Evolutionary conservation across 2,113 vertebrate species (phyloP).

Genomic region (Toxotes chatareus): DNA sequence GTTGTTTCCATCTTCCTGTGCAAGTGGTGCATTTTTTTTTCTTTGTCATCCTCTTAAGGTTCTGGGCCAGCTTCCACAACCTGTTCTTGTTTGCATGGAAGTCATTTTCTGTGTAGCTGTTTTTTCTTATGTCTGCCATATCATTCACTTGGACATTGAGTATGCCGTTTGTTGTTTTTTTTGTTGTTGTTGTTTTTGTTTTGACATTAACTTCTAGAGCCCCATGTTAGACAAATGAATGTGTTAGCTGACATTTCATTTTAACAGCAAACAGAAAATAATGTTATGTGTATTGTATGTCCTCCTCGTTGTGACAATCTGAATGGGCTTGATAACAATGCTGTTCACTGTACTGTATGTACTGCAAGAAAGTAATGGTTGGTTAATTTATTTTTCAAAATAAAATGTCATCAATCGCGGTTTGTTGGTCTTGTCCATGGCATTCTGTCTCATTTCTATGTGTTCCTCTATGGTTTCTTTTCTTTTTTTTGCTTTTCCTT

Average conservation of each 20-base stretch:
- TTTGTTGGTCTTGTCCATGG: constrained; percentile 75
- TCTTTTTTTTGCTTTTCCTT: not conserved
- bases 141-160: constrained; percentile 60
- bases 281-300: constrained; percentile 42
- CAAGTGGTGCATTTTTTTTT: constrained; percentile 39
- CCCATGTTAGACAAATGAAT: constrained; percentile 50
- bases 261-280: constrained; percentile 11
- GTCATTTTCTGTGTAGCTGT: constrained; percentile 52
- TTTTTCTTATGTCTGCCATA: constrained; percentile 60
- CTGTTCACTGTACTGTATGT: constrained; percentile 59
- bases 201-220: constrained; percentile 25
- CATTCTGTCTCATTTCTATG: constrained; percentile 66
- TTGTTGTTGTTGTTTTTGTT: not conserved
- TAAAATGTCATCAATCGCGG: constrained; percentile 80
- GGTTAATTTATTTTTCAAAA: constrained; percentile 75
- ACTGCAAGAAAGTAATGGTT: constrained; percentile 57
- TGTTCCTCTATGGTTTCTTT: constrained; percentile 53
- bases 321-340: constrained; percentile 48
- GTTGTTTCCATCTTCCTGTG: constrained; percentile 62
- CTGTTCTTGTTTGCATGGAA: constrained; percentile 70
- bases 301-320: constrained; percentile 53
- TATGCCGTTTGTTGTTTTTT: constrained; percentile 35
- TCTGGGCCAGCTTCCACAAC: constrained; percentile 42
- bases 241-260: constrained; percentile 45
- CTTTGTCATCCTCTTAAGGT: constrained; percentile 46